Percentiles rank a stretch among this genome's conserved stretches.
phyloP scores from a whole-genome alignment of 2,113 vertebrate species.

The Numenius arquata region DNA sequence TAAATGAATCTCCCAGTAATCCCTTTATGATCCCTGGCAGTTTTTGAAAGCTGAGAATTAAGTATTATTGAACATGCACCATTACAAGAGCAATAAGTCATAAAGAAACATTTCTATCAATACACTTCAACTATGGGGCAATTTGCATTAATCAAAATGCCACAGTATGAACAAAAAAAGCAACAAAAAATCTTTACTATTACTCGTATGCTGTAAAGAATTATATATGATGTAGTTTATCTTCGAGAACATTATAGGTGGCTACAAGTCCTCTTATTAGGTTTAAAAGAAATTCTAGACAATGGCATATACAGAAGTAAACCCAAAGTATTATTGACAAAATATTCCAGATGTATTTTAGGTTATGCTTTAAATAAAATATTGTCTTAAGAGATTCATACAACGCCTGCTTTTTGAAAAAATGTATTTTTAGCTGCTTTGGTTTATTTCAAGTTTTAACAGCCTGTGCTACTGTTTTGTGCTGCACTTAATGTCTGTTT shows the following conservation, averaged over 20 bases:
- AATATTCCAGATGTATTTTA: neutral
- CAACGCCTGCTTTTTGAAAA: neutral
- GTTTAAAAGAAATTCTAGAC: neutral
- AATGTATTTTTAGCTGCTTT: neutral
- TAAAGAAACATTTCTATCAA: neutral
- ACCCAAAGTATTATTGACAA: neutral
- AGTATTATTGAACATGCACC: neutral
- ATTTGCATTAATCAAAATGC: neutral
- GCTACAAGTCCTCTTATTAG: neutral
- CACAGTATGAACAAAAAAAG: neutral
- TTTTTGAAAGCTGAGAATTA: conserved; percentile 24
- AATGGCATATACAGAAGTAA: neutral
- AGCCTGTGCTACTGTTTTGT: neutral
- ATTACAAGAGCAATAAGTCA: neutral
- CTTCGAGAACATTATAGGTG: neutral
- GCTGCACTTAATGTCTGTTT: neutral
- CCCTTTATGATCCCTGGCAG: neutral
- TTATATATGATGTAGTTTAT: neutral
- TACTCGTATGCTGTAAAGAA: neutral
- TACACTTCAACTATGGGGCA: neutral
- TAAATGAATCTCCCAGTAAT: conserved; percentile 35
- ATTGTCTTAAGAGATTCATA: neutral
- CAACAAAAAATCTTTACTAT: neutral
- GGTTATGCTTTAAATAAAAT: neutral
- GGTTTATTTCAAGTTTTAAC: neutral